Evolutionary conservation across 1,140 invertebrate genomes (phyloP), one percentile per base, ranked within the genome.

Genomic region (Heterodera carotae): DNA sequence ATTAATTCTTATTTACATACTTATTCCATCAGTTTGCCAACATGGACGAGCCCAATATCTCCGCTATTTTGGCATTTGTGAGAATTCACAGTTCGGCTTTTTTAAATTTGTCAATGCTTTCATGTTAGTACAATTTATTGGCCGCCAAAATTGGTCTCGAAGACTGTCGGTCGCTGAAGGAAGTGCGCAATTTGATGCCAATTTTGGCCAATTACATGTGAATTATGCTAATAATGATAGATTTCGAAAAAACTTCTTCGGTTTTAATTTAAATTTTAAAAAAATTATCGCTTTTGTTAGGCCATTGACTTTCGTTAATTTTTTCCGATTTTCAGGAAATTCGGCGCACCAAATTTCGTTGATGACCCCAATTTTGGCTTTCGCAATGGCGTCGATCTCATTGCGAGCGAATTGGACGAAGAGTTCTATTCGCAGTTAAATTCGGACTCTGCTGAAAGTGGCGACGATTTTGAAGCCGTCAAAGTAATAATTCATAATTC

Each of bases 81-180:
- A 56, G 18, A 4, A 18, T 18, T 18, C 48, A 22, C 6, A 6
- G 39, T 8, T 43, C 12, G 6, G 6, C 39, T 56, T 56, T 22
- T 2, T 56, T n/a, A n/a, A n/a, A n/a, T n/a, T n/a, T n/a, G n/a
- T 1, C 48, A 56, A 22, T 56, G 12, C 31, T 66, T 12, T 34
- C 62, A 66, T 66, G 27, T 66, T 66, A 66, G 62, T 66, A 31
- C 6, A 66, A 66, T 66, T 66, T 66, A n/a, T 66, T 66, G 62
- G 33, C 62, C 8, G 62, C 62, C 33, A 34, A 66, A 31, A 66
- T 66, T 34, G 62, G 62, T 2, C 22, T 66, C n/a, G 62, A 66
- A 66, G 62, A 66, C 62, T 66, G 62, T 22, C 27, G 6, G 12
- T 31, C 62, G 29, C 27, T 66, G 33, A 34, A 29, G 22, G 62